Evolutionary conservation across 2,888 invertebrate species (phyloP), one percentile per base, ranked within the genome.

Genomic region (Drosophila quasianomalipes): DNA sequence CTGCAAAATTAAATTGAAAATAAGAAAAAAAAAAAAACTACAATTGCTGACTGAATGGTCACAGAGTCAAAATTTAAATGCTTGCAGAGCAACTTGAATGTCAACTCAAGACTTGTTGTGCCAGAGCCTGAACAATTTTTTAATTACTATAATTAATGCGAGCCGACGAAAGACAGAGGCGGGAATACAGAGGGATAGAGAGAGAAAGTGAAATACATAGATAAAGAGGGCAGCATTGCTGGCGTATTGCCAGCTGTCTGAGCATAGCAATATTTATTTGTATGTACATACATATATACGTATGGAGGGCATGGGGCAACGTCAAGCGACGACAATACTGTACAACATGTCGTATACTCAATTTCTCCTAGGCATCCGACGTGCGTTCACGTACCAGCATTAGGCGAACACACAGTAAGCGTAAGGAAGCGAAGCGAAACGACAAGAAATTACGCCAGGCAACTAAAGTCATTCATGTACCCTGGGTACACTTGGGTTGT

Each of bases 111-210:
- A 61, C 53, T 55, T 35, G 54, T 35, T 59, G 61, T 58, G 58
- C 47, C 64, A 47, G 59, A 65, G 77, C 49, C 68, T 71, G 77
- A 74, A 79, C 71, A 74, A 72, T 79, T 82, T 84, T 84, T 74
- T 84, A 84, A 89, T 89, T 85, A 89, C 83, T 73, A 87, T 87
- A 89, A 89, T 84, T 89, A 89, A 89, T 89, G 83, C 74, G 66
- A 61, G 57, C 53, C 57, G 51, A 33, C 62, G 35, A 22, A n/a
- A 57, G 60, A 19, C 31, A 35, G 10, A 39, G 30, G 16, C 16
- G 19, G 19, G 12, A 41, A 26, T 14, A 5, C 14, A 28, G 19
- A 2, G 33, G 49, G 28, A 7, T 4, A 41, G 41, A 33, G 10
- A 41, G 10, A 28, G n/a, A 19, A 33, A 26, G 37, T 14, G 28